Base-by-base conservation (phyloP, 2,113 vertebrate genomes). In the Carollia perspicillata region DNA sequence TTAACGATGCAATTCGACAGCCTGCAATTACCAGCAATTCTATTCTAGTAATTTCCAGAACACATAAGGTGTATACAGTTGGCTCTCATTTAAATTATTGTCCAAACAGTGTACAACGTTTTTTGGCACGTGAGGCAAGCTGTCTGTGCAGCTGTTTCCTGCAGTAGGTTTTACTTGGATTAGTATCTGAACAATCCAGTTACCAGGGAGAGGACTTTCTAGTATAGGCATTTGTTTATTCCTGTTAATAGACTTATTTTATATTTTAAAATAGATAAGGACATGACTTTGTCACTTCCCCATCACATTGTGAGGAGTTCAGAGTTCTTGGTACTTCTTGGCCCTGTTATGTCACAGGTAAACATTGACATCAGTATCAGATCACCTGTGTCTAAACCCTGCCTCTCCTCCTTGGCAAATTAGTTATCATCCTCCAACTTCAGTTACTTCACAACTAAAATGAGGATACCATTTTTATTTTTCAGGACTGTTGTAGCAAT, bases 1-100 rank as follows among this genome's bases (percentile, higher is more conserved):
- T 94, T 88, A 92, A 89, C 9, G 74, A 66, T 42, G 68, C 8
- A 94, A 93, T 47, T 95, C 22, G 84, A 75, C 3, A 75, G 74
- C 47, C 77, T 88, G 18, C 12, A 91, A 72, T 94, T 90, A 26
- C 58, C 58, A 18, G 58, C 11, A 80, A 84, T 95, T 87, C 33
- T 77, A 69, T 23, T 89, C 51, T 84, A 13, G 85, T 68, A 89
- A 65, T 51, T 74, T 72, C 18, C 22, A 30, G 58, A 95, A 86
- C n/a, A 97, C 42, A 26, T 92, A 74, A 80, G 7, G 2, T 51
- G 2, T 66, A 77, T 47, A 37, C 3, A 10, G 7, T 74, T 42
- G 53, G 49, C 44, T 74, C 26, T 89, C 84, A 66, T 44, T 92
- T 79, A 77, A 92, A 86, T 65, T 81, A 84, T 2, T 92, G 28